These are phyloP conservation scores for Ochotona curzoniae DNA, from an alignment of 2,113 vertebrate species.

Conservation along the genomic window DNA sequence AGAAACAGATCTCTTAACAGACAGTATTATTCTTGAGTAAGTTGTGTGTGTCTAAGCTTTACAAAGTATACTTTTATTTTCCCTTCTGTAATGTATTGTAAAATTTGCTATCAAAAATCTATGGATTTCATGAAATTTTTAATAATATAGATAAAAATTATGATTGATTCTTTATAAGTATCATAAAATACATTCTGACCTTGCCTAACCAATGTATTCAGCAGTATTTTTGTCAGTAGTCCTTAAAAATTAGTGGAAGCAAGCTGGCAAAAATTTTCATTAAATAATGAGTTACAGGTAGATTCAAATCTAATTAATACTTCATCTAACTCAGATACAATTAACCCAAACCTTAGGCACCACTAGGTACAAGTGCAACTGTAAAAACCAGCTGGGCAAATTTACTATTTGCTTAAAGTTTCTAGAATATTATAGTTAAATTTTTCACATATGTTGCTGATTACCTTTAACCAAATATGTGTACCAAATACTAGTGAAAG, in stretches of 20 bases:
- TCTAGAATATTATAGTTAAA: neutral
- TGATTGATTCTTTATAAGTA: neutral
- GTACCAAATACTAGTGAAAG: neutral
- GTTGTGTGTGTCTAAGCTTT: neutral
- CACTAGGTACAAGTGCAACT: neutral
- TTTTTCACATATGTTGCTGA: neutral
- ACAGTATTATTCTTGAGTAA: neutral
- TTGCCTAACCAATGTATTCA: neutral
- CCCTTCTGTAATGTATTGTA: neutral
- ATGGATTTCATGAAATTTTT: neutral
- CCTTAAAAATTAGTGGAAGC: neutral
- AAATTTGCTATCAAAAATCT: neutral
- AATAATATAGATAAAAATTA: neutral
- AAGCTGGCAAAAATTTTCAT: neutral
- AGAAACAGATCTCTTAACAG: neutral
- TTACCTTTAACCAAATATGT: neutral
- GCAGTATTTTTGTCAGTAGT: neutral
- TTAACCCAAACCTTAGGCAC: neutral
- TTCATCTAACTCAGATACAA: constrained; percentile 39
- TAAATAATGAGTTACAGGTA: neutral
- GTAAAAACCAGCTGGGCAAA: neutral
- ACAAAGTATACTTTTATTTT: neutral
- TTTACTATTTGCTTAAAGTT: constrained; percentile 7
- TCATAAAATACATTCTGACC: neutral
- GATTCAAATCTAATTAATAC: constrained; percentile 36